Evolutionary conservation across 2,888 invertebrate genomes (phyloP).

Genomic region (Periphyllus acericola): DNA sequence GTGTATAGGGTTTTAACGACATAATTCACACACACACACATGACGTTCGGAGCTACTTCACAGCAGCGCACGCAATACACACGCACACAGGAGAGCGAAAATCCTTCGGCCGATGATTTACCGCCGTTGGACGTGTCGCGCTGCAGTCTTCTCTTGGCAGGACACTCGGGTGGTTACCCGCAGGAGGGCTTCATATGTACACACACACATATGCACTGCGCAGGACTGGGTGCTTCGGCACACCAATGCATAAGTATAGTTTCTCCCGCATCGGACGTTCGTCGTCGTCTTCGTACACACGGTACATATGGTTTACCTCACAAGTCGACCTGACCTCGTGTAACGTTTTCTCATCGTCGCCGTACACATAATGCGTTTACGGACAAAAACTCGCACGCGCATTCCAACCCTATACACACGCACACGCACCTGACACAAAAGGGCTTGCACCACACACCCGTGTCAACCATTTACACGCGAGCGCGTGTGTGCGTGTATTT

Average conservation of each 20-base stretch:
- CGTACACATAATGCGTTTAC: neutral
- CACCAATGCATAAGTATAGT: neutral
- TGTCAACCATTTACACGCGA: neutral
- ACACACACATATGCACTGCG: neutral
- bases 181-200: slow-evolving; percentile 37
- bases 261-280: neutral
- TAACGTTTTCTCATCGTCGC: neutral
- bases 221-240: neutral
- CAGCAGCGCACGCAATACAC: neutral
- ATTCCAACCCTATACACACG: slow-evolving; percentile 18
- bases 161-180: slow-evolving; percentile 30
- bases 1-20: slow-evolving; percentile 44
- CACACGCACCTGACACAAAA: neutral
- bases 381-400: neutral
- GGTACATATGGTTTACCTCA: no score
- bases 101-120: slow-evolving; percentile 51
- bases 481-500: neutral
- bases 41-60: neutral
- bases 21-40: slow-evolving; percentile 45
- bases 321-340: neutral
- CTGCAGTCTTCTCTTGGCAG: slow-evolving; percentile 2
- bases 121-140: neutral
- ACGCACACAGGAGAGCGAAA: neutral
- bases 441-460: slow-evolving; percentile 1
- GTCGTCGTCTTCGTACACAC: neutral